Percentiles rank a stretch among this genome's conserved stretches.
These are phyloP conservation scores for Umimayanthus kanabou DNA, from an alignment of 92 coral and sea anemone genomes.

Conservation along the genomic window DNA sequence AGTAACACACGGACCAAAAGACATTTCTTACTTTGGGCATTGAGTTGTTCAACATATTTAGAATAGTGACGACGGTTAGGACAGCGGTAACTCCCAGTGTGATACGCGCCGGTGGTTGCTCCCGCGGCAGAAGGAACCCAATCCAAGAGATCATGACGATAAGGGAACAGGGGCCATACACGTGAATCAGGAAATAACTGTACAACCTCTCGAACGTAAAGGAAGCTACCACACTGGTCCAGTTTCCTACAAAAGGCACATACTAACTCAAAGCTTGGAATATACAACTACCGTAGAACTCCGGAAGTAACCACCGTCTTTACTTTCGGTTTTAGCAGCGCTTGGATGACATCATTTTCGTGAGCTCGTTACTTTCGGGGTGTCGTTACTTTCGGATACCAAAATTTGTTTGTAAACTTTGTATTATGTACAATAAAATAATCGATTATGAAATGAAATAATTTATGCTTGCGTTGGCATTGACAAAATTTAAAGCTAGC, in stretches of 20 bases:
- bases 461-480: too few species aligned
- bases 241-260: slow-evolving; percentile 63
- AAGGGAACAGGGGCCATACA: slow-evolving; percentile 93
- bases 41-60: slow-evolving; percentile 94
- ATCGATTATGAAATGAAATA: too few species aligned
- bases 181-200: slow-evolving; percentile 95
- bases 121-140: slow-evolving; percentile 87
- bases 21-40: slow-evolving; percentile 88
- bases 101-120: slow-evolving; percentile 96
- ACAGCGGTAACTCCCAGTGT: slow-evolving; percentile 97
- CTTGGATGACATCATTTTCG: too few species aligned
- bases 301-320: too few species aligned
- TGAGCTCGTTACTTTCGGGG: too few species aligned
- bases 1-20: background rate
- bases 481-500: too few species aligned
- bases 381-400: too few species aligned
- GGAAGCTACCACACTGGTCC: slow-evolving; percentile 79
- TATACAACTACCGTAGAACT: too few species aligned
- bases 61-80: slow-evolving; percentile 91
- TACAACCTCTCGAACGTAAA: slow-evolving; percentile 89
- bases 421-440: too few species aligned
- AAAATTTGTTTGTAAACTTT: too few species aligned
- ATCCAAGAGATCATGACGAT: slow-evolving; percentile 95
- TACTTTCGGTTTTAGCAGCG: too few species aligned
- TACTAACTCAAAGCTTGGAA: background rate